Percentiles rank a stretch among this genome's conserved stretches.
Evolutionary conservation across 2,888 invertebrate species (phyloP).

Genomic region (Microctonus brassicae): DNA sequence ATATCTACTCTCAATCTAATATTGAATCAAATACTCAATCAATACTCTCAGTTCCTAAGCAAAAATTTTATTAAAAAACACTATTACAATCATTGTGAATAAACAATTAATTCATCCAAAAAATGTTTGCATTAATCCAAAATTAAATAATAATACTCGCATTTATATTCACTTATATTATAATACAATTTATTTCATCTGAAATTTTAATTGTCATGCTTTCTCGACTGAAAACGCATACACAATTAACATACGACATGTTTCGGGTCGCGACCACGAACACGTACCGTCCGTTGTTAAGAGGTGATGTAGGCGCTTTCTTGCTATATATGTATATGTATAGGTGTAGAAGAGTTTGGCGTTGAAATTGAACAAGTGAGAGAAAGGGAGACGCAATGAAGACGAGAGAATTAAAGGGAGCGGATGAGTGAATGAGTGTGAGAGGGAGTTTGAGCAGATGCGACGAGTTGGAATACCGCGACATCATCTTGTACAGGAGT

Average conservation of each 20-base stretch:
- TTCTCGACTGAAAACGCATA: slow-evolving; percentile 44
- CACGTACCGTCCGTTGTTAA: slow-evolving; percentile 39
- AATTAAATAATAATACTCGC: too few species aligned
- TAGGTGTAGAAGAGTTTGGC: slow-evolving; percentile 36
- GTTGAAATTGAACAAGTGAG: slow-evolving; percentile 44
- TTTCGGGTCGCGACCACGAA: slow-evolving; percentile 45
- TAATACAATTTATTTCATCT: neutral
- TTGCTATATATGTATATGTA: slow-evolving; percentile 39
- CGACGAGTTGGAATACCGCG: slow-evolving; percentile 43
- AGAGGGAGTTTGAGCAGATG: slow-evolving; percentile 45
- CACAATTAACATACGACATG: slow-evolving; percentile 50
- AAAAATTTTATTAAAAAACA: too few species aligned
- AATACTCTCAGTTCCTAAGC: too few species aligned
- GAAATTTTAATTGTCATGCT: slow-evolving; percentile 1
- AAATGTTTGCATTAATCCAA: too few species aligned
- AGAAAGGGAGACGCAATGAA: slow-evolving; percentile 34
- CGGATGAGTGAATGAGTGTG: neutral
- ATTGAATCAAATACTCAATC: too few species aligned
- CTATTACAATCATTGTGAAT: too few species aligned
- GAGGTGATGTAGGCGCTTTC: slow-evolving; percentile 39
- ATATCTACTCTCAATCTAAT: too few species aligned
- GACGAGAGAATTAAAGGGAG: slow-evolving; percentile 26
- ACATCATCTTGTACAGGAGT: slow-evolving; percentile 49
- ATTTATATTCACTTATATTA: neutral
- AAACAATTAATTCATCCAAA: too few species aligned